Evolutionary conservation across 2,113 vertebrate species (phyloP).

Genomic region (Tichodroma muraria): DNA sequence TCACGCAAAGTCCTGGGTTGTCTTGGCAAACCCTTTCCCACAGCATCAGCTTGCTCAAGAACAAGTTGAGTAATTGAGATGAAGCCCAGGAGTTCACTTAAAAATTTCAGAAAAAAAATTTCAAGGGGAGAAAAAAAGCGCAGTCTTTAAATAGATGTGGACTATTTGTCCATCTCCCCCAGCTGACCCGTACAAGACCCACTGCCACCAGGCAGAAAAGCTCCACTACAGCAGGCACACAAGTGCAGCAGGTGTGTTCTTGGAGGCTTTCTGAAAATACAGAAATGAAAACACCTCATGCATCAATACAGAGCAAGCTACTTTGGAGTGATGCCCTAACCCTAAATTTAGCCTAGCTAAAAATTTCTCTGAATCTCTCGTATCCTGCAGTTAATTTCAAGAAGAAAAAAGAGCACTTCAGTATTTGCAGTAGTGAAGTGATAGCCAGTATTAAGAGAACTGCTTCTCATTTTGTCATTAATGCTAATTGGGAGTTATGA

Average conservation of each 20-base stretch:
- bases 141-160: background rate
- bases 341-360: background rate
- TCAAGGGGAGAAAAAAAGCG: background rate
- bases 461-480: conserved; percentile 25
- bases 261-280: background rate
- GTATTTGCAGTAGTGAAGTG: background rate
- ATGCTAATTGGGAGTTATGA: conserved; percentile 50
- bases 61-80: background rate
- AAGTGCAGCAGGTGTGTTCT: background rate
- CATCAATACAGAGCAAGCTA: background rate
- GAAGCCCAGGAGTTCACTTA: background rate
- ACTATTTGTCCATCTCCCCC: background rate
- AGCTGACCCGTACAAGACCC: background rate
- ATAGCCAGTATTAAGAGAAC: conserved; percentile 4
- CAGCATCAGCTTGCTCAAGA: background rate
- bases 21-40: background rate
- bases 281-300: background rate
- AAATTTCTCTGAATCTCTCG: background rate
- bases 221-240: background rate
- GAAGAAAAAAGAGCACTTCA: background rate
- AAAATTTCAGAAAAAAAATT: background rate
- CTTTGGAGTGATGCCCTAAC: background rate
- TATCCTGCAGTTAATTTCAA: background rate
- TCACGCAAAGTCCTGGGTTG: background rate
- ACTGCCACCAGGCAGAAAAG: background rate